These are phyloP conservation scores for Cepaea hortensis DNA, from an alignment of 2,888 invertebrate species.

Conservation along the genomic window DNA sequence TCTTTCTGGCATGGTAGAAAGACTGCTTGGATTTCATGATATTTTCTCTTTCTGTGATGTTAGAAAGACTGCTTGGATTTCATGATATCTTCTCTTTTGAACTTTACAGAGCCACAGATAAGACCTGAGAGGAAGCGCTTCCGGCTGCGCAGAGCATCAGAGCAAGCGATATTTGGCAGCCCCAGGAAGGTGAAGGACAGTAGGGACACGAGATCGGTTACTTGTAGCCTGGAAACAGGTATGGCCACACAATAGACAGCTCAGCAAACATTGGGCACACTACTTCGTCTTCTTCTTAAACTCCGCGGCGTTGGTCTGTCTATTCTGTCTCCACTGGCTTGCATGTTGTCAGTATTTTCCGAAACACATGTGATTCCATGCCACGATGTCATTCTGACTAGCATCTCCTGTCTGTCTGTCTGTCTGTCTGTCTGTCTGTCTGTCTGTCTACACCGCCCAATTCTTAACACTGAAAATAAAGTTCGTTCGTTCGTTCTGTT, in stretches of 20 bases:
- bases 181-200: conserved; percentile 31
- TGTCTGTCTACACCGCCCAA: no score
- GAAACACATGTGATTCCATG: not conserved
- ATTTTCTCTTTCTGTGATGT: no score
- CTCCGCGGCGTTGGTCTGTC: not conserved
- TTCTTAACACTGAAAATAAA: no score
- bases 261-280: not conserved
- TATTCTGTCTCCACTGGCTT: not conserved
- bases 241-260: not conserved
- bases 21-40: no score
- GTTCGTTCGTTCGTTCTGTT: no score
- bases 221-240: conserved; percentile 40
- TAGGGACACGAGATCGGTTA: conserved; percentile 29
- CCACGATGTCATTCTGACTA: no score
- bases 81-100: not conserved
- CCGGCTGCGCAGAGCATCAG: conserved; percentile 38
- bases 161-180: conserved; percentile 20
- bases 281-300: not conserved
- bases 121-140: conserved; percentile 11
- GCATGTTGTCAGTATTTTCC: not conserved
- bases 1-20: no score
- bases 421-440: no score
- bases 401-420: no score
- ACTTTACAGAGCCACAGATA: conserved; percentile 5
- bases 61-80: no score